These are phyloP conservation scores for Horisme vitalbata DNA, from an alignment of 2,888 invertebrate species.

Conservation along the genomic window DNA sequence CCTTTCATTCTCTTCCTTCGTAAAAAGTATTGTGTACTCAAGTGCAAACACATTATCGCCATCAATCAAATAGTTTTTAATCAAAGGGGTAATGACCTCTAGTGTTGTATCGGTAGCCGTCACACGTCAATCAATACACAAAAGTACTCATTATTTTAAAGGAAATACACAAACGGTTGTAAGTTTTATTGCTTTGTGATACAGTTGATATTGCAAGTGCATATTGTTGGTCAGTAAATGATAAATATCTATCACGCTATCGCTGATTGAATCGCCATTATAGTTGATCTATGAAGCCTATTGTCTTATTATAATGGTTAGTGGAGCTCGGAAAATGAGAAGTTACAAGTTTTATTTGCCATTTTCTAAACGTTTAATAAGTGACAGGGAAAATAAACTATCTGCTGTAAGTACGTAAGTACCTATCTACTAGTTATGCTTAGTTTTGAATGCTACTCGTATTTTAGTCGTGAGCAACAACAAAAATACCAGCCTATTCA, in stretches of 20 bases:
- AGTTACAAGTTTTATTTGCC: constrained; percentile 3
- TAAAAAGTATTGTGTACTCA: constrained; percentile 9
- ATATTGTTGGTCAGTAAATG: constrained; percentile 12
- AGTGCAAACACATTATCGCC: constrained; percentile 16
- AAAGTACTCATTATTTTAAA: constrained; percentile 11
- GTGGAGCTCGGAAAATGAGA: constrained; percentile 6
- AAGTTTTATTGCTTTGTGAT: neutral
- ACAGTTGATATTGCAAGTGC: neutral
- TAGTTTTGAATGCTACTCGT: too few relatives aligned
- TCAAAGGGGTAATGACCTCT: constrained; percentile 19
- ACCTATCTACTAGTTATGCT: too few relatives aligned
- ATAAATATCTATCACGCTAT: constrained; percentile 17
- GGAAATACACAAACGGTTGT: neutral
- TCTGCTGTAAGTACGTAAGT: too few relatives aligned
- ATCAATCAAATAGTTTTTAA: constrained; percentile 23
- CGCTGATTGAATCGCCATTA: constrained; percentile 23
- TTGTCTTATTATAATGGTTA: constrained; percentile 16
- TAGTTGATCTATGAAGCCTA: constrained; percentile 18
- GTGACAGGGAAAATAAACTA: neutral
- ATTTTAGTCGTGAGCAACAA: too few relatives aligned
- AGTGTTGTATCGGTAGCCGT: constrained; percentile 23
- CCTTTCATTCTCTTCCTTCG: neutral
- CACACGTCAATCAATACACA: constrained; percentile 20
- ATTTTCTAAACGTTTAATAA: neutral
- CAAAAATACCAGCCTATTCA: too few relatives aligned